A percentile compares a stretch with the other conserved stretches of the same genome.
Conservation (phyloP, 2,797 vertebrate genomes). For the Natrix natrix region DNA sequence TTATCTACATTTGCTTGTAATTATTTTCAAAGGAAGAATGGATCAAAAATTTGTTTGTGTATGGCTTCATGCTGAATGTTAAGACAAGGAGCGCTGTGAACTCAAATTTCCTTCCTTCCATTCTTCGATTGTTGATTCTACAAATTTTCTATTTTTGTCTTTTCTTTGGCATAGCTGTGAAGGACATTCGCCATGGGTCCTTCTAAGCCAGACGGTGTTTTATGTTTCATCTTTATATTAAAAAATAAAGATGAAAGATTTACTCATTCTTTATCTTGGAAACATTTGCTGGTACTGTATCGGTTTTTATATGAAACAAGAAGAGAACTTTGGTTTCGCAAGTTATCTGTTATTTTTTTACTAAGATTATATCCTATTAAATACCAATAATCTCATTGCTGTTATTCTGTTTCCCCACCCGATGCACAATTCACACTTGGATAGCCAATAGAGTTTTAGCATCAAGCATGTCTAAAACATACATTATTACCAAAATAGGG, state of each 20-base stretch:
- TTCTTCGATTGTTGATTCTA: conserved; percentile 45
- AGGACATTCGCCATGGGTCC: conserved; percentile 7
- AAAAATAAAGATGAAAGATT: conserved; percentile 18
- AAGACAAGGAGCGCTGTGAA: conserved; percentile 46
- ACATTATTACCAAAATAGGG: neutral
- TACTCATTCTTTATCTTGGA: conserved; percentile 10
- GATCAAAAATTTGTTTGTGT: conserved; percentile 14
- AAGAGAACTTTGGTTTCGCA: conserved; percentile 41
- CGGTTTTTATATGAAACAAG: neutral
- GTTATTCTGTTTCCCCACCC: neutral
- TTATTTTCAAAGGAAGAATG: conserved; percentile 16
- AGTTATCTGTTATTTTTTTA: conserved; percentile 35
- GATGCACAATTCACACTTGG: neutral
- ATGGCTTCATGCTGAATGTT: conserved; percentile 22
- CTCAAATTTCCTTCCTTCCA: conserved; percentile 45
- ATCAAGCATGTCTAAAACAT: neutral
- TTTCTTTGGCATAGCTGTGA: neutral
- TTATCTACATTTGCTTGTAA: conserved; percentile 34
- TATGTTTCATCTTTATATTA: conserved; percentile 33
- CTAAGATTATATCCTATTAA: conserved; percentile 27
- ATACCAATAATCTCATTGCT: conserved; percentile 52
- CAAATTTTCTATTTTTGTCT: conserved; percentile 46
- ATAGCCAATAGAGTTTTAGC: neutral
- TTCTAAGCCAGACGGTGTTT: conserved; percentile 14
- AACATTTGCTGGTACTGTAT: neutral